These are phyloP conservation scores for Rhagoletis zephyria DNA, from an alignment of 1,140 invertebrate genomes.

Conservation along the genomic window DNA sequence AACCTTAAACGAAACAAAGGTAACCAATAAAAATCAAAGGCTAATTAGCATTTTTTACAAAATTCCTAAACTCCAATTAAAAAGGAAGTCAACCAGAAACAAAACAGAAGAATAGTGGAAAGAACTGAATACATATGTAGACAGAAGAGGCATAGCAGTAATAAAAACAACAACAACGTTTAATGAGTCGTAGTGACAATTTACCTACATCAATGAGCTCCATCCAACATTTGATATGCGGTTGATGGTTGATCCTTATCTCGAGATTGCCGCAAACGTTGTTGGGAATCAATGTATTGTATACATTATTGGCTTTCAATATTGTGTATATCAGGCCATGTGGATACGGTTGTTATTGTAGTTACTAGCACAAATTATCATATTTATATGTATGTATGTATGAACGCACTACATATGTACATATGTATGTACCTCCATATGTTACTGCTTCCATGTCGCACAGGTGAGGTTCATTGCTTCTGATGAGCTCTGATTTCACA, in stretches of 20 bases:
- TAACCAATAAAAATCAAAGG: neutral
- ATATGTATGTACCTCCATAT: neutral
- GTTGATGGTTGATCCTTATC: conserved; percentile 41
- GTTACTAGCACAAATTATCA: neutral
- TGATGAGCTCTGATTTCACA: conserved; percentile 50
- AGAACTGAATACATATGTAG: too few relatives aligned
- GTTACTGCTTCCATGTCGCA: neutral
- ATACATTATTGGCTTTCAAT: neutral
- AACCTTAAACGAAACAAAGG: neutral
- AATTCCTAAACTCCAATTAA: conserved; percentile 12
- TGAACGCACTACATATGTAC: neutral
- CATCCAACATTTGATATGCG: conserved; percentile 39
- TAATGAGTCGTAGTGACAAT: conserved; percentile 1
- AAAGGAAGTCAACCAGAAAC: neutral
- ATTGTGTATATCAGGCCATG: neutral
- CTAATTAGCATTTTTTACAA: conserved; percentile 16
- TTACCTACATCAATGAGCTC: conserved; percentile 30
- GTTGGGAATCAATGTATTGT: neutral
- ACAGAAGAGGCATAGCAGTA: too few relatives aligned
- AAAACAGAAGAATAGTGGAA: conserved; percentile 9
- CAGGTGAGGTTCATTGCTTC: conserved; percentile 27
- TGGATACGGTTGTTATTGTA: neutral
- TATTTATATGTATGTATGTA: neutral
- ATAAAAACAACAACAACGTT: neutral
- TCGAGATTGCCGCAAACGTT: neutral